Conservation (phyloP, 2,797 vertebrate genomes). For the Phrynocephalus vlangalii region DNA sequence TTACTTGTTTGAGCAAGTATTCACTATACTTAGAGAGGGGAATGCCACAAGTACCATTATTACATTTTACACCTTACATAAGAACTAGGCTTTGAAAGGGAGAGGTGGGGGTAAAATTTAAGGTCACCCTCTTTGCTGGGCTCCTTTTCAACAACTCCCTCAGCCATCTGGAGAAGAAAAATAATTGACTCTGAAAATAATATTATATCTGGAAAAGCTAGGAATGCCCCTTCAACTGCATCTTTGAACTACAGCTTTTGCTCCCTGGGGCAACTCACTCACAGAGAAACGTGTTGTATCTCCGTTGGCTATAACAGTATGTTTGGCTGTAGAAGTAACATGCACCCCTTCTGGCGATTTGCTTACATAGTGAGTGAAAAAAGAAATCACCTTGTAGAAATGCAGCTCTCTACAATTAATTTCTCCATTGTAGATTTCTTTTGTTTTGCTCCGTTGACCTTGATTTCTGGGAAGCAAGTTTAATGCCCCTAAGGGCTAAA, state of each 20-base stretch:
- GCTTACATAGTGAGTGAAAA: constrained; percentile 11
- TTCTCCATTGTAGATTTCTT: constrained; percentile 7
- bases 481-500: neutral
- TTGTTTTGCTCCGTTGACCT: constrained; percentile 26
- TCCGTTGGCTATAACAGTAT: constrained; percentile 77
- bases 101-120: constrained; percentile 54
- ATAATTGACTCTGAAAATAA: constrained; percentile 69
- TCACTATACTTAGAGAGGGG: constrained; percentile 57
- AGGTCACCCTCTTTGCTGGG: constrained; percentile 46
- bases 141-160: constrained; percentile 64
- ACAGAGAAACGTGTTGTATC: constrained; percentile 64
- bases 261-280: constrained; percentile 62
- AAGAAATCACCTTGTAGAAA: constrained; percentile 30
- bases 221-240: constrained; percentile 75
- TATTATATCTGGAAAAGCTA: constrained; percentile 66
- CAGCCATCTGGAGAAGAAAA: constrained; percentile 62
- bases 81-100: constrained; percentile 66
- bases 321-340: constrained; percentile 69
- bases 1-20: constrained; percentile 62
- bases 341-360: constrained; percentile 69
- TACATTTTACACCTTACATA: constrained; percentile 67
- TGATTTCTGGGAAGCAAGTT: constrained; percentile 45
- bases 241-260: constrained; percentile 70
- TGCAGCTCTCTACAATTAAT: constrained; percentile 35
- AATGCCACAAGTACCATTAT: constrained; percentile 69